Conservation (phyloP, 2,113 vertebrate species). For the Aramus guarauna region DNA sequence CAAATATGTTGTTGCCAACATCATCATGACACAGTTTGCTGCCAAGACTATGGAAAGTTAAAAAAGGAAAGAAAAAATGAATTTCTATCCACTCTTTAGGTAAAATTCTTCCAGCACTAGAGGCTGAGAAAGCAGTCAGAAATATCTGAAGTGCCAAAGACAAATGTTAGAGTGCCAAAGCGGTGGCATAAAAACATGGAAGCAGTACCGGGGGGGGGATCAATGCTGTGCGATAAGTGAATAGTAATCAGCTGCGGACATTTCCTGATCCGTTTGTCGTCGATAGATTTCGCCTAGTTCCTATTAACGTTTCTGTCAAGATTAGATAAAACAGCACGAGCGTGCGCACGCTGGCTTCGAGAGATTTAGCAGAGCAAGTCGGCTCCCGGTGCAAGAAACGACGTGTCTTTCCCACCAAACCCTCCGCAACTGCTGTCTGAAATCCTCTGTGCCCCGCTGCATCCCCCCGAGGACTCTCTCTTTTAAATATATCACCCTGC, state of each 20-base stretch:
- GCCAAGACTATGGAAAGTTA: conserved; percentile 61
- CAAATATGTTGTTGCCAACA: conserved; percentile 66
- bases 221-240: not conserved
- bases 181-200: not conserved
- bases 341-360: accelerated
- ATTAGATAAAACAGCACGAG: not conserved
- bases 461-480: not conserved
- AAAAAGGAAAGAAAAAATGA: conserved; percentile 49
- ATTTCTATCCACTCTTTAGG: conserved; percentile 50
- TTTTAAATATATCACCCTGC: not conserved
- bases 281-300: not conserved
- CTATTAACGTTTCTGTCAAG: not conserved
- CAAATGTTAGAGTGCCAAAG: conserved; percentile 3
- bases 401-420: not conserved
- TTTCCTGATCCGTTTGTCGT: not conserved
- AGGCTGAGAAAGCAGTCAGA: conserved; percentile 60
- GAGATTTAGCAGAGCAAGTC: not conserved
- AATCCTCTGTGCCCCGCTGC: not conserved
- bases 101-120: conserved; percentile 49
- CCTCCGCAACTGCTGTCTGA: not conserved
- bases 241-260: not conserved
- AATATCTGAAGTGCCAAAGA: conserved; percentile 58
- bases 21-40: conserved; percentile 62
- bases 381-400: not conserved
- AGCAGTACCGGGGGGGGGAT: not conserved